phyloP scores from a whole-genome alignment of 1,140 invertebrate genomes.

The Belonocnema kinseyi region DNA sequence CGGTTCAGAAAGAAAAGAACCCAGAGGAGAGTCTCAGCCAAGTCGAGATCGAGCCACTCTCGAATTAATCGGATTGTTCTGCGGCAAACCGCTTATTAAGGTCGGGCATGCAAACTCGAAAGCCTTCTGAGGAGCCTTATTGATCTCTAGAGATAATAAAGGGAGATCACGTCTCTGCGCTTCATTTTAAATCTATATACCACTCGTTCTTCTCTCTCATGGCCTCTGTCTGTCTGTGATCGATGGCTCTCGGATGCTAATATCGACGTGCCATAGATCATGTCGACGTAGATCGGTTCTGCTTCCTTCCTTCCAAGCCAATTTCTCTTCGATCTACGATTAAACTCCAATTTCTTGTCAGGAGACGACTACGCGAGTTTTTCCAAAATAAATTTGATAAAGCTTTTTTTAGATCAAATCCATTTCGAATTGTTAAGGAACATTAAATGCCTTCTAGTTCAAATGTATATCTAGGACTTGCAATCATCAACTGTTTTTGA shows the following conservation, averaged over 20 bases:
- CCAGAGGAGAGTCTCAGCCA: conserved; percentile 37
- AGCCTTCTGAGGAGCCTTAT: conserved; percentile 49
- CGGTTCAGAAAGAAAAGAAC: not conserved
- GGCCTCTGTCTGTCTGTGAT: not conserved
- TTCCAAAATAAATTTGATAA: conserved; percentile 60
- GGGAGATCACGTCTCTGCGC: conserved; percentile 56
- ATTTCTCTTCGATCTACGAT: conserved; percentile 24
- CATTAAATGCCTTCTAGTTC: no score
- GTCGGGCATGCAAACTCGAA: conserved; percentile 66
- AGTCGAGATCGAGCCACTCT: conserved; percentile 51
- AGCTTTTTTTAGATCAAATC: conserved; percentile 18
- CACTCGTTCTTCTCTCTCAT: conserved; percentile 33
- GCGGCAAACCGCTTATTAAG: conserved; percentile 70
- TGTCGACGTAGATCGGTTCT: conserved; percentile 31
- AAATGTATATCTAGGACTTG: no score
- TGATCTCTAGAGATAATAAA: conserved; percentile 61
- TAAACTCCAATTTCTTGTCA: conserved; percentile 11
- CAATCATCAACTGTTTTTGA: no score
- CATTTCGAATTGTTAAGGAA: no score
- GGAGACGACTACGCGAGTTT: conserved; percentile 34
- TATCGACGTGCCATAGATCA: conserved; percentile 41
- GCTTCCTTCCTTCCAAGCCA: conserved; percentile 34
- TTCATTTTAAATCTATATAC: conserved; percentile 65
- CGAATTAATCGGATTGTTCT: conserved; percentile 73
- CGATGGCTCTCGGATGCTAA: conserved; percentile 56